Conservation (phyloP, 1,140 invertebrate species). For the Drosophila sechellia region DNA sequence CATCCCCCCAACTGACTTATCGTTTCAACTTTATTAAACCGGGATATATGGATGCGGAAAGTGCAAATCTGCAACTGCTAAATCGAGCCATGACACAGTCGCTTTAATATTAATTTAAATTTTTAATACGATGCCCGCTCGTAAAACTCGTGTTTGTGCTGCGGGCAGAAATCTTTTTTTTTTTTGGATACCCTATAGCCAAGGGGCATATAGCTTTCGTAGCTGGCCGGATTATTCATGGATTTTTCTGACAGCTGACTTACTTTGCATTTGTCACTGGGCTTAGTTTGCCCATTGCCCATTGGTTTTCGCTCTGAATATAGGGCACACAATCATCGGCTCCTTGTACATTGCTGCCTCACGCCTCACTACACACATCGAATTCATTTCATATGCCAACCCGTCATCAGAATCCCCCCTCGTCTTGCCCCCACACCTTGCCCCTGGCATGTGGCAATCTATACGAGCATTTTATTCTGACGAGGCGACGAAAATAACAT, state of each 20-base stretch:
- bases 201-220: neutral
- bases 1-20: conserved; percentile 47
- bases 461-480: conserved; percentile 60
- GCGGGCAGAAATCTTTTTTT: conserved; percentile 10
- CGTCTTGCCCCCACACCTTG: neutral
- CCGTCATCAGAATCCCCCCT: conserved; percentile 11
- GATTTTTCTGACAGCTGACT: conserved; percentile 19
- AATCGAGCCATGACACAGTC: conserved; percentile 56
- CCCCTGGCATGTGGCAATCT: conserved; percentile 52
- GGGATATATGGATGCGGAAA: conserved; percentile 31
- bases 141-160: conserved; percentile 58
- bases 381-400: conserved; percentile 56
- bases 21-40: conserved; percentile 80
- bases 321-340: conserved; percentile 21
- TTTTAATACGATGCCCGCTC: conserved; percentile 66
- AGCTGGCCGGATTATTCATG: neutral
- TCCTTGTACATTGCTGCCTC: conserved; percentile 6
- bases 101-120: conserved; percentile 78
- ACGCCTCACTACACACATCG: conserved; percentile 30
- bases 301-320: neutral
- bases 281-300: conserved; percentile 13
- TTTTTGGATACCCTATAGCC: conserved; percentile 21
- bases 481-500: conserved; percentile 80
- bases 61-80: conserved; percentile 57
- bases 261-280: conserved; percentile 23